Evolutionary conservation across 2,797 vertebrate species (phyloP).

Genomic region (Brotogeris chrysoptera): DNA sequence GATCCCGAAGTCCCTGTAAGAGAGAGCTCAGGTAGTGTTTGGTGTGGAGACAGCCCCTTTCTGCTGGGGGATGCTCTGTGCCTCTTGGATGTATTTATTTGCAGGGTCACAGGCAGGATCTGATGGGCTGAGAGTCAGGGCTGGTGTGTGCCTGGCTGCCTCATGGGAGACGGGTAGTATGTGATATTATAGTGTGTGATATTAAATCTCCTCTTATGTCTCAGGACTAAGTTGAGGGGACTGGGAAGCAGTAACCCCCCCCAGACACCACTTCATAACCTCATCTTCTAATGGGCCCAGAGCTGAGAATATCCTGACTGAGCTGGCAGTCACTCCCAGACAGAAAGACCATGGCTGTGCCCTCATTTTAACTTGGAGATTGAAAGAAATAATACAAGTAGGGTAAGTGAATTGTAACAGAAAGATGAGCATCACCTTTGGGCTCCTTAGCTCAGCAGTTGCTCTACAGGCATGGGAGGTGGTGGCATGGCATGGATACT

Average conservation of each 20-base stretch:
- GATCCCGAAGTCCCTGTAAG: accelerated
- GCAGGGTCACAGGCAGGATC: accelerated
- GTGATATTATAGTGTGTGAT: not conserved
- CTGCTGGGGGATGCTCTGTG: accelerated
- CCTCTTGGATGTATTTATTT: accelerated
- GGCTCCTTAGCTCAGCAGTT: not conserved
- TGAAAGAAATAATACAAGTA: not conserved
- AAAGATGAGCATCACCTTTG: not conserved
- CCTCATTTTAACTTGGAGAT: not conserved
- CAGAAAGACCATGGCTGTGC: accelerated
- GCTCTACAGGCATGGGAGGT: not conserved
- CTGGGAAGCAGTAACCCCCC: not conserved
- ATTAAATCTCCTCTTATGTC: not conserved
- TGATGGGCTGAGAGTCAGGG: not conserved
- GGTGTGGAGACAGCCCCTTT: not conserved
- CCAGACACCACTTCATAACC: accelerated
- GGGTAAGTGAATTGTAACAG: not conserved
- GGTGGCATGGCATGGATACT: accelerated
- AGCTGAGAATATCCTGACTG: not conserved
- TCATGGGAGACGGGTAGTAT: accelerated
- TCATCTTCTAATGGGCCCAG: not conserved
- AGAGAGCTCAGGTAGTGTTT: accelerated
- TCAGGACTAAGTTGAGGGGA: accelerated
- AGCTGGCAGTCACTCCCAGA: not conserved
- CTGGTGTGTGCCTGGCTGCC: not conserved